Percentiles rank a stretch among this genome's conserved stretches.
Conservation (phyloP, 2,888 invertebrate genomes). For the Drosophila mulleri region DNA sequence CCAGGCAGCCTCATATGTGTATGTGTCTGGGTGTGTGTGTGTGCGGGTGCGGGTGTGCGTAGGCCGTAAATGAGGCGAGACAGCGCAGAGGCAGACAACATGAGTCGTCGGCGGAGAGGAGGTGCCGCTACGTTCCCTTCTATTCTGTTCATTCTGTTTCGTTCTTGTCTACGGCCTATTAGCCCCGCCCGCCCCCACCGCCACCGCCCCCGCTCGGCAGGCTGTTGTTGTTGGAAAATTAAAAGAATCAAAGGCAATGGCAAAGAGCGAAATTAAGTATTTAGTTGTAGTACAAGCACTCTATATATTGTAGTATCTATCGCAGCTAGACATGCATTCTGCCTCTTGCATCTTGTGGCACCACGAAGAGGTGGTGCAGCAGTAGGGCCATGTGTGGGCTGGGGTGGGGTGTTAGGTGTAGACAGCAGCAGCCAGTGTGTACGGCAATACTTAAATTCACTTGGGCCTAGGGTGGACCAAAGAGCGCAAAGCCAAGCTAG, state of each 20-base stretch:
- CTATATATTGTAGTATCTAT: conserved; percentile 54
- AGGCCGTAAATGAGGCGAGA: conserved; percentile 73
- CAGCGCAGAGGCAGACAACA: conserved; percentile 61
- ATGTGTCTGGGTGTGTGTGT: conserved; percentile 8
- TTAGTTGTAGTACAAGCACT: conserved; percentile 67
- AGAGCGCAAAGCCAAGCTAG: background rate
- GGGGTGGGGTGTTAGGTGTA: background rate
- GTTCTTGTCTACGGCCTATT: conserved; percentile 42
- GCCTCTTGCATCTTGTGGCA: conserved; percentile 46
- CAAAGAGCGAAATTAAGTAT: conserved; percentile 78
- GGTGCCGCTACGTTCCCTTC: conserved; percentile 22
- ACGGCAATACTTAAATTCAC: conserved; percentile 43
- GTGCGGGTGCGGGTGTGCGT: conserved; percentile 58
- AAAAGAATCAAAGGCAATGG: conserved; percentile 79
- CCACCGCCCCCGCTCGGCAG: background rate
- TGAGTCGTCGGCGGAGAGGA: conserved; percentile 17
- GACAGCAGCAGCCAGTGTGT: conserved; percentile 23
- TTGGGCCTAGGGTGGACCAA: conserved; percentile 43
- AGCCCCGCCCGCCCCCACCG: conserved; percentile 9
- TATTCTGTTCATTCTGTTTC: conserved; percentile 31
- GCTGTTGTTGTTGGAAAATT: conserved; percentile 68
- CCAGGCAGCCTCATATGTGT: conserved; percentile 55
- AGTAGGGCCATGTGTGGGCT: background rate
- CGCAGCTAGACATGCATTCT: conserved; percentile 59
- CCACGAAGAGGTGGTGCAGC: background rate